Conservation (phyloP, 2,888 invertebrate species). For the Alsophila aescularia region DNA sequence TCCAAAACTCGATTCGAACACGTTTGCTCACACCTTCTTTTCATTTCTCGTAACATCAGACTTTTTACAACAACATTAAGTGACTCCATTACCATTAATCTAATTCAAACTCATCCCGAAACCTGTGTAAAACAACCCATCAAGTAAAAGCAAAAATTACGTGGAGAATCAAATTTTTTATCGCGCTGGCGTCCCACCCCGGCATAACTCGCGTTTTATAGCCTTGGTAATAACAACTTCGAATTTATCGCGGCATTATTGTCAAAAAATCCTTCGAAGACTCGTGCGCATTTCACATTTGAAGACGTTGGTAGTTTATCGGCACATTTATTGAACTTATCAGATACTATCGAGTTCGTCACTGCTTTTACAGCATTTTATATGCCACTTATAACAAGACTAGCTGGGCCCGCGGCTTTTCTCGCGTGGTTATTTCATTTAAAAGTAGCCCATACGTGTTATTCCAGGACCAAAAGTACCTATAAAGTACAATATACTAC, state of each 20-base stretch:
- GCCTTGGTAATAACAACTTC: slow-evolving; percentile 42
- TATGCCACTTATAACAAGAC: background rate
- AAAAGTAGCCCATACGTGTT: too few species aligned
- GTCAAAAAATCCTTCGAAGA: slow-evolving; percentile 44
- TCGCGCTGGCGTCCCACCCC: slow-evolving; percentile 49
- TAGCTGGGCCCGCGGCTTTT: too few species aligned
- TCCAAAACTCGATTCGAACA: background rate
- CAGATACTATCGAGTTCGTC: background rate
- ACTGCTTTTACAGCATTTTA: background rate
- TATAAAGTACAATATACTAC: too few species aligned
- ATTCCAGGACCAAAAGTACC: too few species aligned
- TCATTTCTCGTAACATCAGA: slow-evolving; percentile 15
- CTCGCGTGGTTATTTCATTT: too few species aligned
- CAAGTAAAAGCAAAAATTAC: slow-evolving; percentile 55
- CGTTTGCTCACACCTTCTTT: slow-evolving; percentile 11
- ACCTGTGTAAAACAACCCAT: slow-evolving; percentile 49
- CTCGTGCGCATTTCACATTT: slow-evolving; percentile 41
- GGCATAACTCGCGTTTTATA: slow-evolving; percentile 51
- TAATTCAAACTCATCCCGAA: slow-evolving; percentile 32
- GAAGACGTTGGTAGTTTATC: too few species aligned
- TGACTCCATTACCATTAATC: slow-evolving; percentile 33
- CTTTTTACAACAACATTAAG: slow-evolving; percentile 32
- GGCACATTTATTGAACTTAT: background rate
- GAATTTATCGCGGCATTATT: slow-evolving; percentile 56
- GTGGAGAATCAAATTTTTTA: slow-evolving; percentile 53